Base-by-base conservation (phyloP, 2,888 invertebrate genomes). In the Drosophila cyrtoloma region DNA sequence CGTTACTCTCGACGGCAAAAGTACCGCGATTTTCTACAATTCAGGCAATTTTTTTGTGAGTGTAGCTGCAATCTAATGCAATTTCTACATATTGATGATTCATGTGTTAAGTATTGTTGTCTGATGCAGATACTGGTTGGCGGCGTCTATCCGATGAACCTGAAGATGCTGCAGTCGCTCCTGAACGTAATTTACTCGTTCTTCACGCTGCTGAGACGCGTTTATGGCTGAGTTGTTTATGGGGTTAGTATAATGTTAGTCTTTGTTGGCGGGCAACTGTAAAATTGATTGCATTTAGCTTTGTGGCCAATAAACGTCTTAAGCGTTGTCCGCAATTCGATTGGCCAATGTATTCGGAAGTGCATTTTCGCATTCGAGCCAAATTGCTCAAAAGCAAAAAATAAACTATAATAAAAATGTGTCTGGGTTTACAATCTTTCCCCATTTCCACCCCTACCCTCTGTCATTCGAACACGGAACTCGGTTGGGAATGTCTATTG, bases 171-270 rank as follows among this genome's bases (percentile, higher is more conserved):
- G 63, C 92, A 92, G 68, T 91, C 90, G 2, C 70, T 92, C 9
- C 44, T 92, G 5, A 92, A 92, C 76, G 80, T 66, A 55, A 91
- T 92, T 32, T 92, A 92, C 71, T 88, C 91, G 5, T 90, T 90
- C 52, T 92, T 92, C 32, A 92, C 92, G 6, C 69, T 92, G 1
- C 66, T 92, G 52, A 67, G 87, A 51, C 83, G 91, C 55, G 56
- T 91, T 58, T 92, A 94, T 81, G 92, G 86, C 60, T 92, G 75
- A 84, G 57, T 55, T 64, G 55, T 28, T 47, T 71, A 52, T 51
- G 59, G 71, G 71, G 33, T 39, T 55, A 32, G 26, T 30, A 22
- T 42, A 16, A 32, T 51, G 16, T 50, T 61, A 10, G 42, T 47
- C 47, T 51, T 66, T 69, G 56, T 71, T 47, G 52, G 26, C 59